phyloP scores from a whole-genome alignment of 2,797 vertebrate species.

The Decapterus maruadsi region DNA sequence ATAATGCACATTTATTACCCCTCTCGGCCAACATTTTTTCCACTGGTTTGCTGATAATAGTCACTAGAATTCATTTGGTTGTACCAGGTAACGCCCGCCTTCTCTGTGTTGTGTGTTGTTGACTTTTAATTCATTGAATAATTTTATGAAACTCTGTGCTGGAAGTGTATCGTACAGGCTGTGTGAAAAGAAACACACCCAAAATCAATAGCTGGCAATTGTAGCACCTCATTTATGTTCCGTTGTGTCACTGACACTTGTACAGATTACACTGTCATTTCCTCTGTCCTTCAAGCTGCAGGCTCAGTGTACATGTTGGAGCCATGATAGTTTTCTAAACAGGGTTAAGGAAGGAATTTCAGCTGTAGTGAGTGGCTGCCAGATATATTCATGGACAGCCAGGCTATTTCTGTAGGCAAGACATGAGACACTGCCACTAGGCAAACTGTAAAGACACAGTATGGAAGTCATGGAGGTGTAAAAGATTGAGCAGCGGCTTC shows the following conservation, averaged over 20 bases:
- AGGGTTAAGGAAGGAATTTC: slow-evolving; percentile 75
- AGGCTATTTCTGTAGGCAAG: slow-evolving; percentile 77
- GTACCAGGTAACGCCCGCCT: not conserved
- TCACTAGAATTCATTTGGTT: not conserved
- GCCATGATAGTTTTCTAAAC: slow-evolving; percentile 62
- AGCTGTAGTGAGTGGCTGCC: slow-evolving; percentile 74
- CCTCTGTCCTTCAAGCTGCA: slow-evolving; percentile 60
- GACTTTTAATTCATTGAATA: not conserved
- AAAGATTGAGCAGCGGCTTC: not conserved
- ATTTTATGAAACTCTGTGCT: not conserved
- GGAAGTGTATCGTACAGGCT: not conserved
- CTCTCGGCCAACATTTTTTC: too few species aligned
- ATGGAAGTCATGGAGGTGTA: slow-evolving; percentile 43
- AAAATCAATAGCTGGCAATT: not conserved
- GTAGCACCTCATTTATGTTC: not conserved
- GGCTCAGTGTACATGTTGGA: slow-evolving; percentile 48
- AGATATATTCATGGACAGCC: slow-evolving; percentile 77
- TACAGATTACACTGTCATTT: not conserved
- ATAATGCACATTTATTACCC: too few species aligned
- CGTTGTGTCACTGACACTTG: slow-evolving; percentile 9
- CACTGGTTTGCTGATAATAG: too few species aligned
- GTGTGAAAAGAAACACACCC: slow-evolving; percentile 6
- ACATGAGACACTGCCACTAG: slow-evolving; percentile 61
- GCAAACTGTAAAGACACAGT: slow-evolving; percentile 68
- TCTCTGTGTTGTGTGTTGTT: not conserved